Evolutionary conservation across 2,888 invertebrate species (phyloP).

Genomic region (Sericinus montela): DNA sequence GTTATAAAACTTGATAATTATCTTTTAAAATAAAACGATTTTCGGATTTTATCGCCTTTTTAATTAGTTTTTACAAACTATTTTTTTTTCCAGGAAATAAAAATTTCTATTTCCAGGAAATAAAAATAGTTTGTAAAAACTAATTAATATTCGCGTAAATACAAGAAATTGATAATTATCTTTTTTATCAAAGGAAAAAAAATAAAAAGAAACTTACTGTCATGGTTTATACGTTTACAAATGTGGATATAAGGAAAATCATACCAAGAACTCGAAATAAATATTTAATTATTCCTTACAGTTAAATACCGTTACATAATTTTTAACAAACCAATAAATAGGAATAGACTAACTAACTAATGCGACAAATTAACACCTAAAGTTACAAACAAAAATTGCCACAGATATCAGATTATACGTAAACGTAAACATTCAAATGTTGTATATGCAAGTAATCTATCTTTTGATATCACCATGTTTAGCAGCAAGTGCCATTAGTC

Average conservation of each 20-base stretch:
- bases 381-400: not conserved
- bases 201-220: slow-evolving; percentile 28
- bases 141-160: no score
- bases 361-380: no score
- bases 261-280: slow-evolving; percentile 22
- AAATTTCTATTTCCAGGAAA: slow-evolving; percentile 2
- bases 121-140: slow-evolving; percentile 4
- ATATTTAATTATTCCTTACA: slow-evolving; percentile 39
- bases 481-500: slow-evolving; percentile 24
- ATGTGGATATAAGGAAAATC: not conserved
- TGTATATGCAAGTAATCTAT: not conserved
- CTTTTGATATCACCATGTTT: slow-evolving; percentile 13
- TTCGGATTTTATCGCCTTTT: no score
- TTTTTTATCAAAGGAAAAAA: no score
- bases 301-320: slow-evolving; percentile 55
- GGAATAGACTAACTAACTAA: no score
- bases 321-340: slow-evolving; percentile 42
- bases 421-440: no score
- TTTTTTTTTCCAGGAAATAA: not conserved
- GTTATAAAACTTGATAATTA: not conserved
- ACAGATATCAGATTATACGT: not conserved
- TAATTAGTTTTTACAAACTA: no score
- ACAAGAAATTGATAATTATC: no score
- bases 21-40: no score
- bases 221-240: slow-evolving; percentile 11